Conservation (phyloP, 2,888 invertebrate species). For the Drosophila meridionalis region DNA sequence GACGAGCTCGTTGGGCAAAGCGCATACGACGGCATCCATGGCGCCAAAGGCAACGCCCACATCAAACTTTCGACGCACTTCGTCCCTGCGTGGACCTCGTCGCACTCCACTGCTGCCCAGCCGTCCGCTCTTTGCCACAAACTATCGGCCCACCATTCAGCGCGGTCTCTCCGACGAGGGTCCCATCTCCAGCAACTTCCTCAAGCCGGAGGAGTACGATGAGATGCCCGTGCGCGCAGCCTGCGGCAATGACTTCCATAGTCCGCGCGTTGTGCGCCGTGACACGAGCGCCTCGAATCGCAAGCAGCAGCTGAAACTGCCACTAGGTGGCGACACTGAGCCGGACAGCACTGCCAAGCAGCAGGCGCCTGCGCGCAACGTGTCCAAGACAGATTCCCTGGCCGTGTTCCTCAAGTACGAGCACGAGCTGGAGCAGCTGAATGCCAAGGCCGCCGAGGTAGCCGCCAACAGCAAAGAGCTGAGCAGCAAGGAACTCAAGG, state of each 20-base stretch:
- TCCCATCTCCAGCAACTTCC: slow-evolving; percentile 84
- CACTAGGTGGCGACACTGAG: slow-evolving; percentile 34
- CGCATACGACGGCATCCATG: slow-evolving; percentile 38
- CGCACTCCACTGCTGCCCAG: slow-evolving; percentile 80
- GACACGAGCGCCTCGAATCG: slow-evolving; percentile 82
- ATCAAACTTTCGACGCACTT: slow-evolving; percentile 84
- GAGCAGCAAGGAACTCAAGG: slow-evolving; percentile 83
- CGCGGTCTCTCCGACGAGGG: slow-evolving; percentile 85
- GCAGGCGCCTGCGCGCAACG: slow-evolving; percentile 38
- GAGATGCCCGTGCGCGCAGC: slow-evolving; percentile 85
- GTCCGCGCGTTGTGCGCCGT: slow-evolving; percentile 83
- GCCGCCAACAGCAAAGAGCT: slow-evolving; percentile 44
- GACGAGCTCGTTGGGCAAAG: slow-evolving; percentile 45
- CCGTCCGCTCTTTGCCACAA: slow-evolving; percentile 82
- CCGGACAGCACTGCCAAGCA: slow-evolving; percentile 1
- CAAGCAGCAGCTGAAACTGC: slow-evolving; percentile 76
- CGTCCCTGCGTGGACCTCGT: slow-evolving; percentile 83
- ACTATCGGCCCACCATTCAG: slow-evolving; percentile 84
- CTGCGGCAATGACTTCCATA: slow-evolving; percentile 84
- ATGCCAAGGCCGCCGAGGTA: slow-evolving; percentile 55
- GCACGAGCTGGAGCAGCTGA: slow-evolving; percentile 82
- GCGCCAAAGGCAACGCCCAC: slow-evolving; percentile 37
- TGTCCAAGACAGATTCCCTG: slow-evolving; percentile 84
- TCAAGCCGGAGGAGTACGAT: slow-evolving; percentile 85
- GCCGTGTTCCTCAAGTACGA: slow-evolving; percentile 85